Evolutionary conservation across 1,140 invertebrate genomes (phyloP).

Genomic region (Hylaeus anthracinus): DNA sequence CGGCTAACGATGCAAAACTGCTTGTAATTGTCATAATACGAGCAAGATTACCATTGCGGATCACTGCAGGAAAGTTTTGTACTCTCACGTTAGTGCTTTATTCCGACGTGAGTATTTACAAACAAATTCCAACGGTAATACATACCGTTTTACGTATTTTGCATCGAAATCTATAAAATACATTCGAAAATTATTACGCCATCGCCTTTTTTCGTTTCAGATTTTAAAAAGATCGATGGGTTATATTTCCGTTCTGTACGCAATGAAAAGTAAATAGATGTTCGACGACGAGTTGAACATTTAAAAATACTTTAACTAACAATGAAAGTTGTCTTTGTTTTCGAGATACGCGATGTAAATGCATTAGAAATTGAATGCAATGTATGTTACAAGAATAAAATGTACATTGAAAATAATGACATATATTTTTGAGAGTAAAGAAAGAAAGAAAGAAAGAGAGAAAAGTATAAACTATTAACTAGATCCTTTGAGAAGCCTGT

Average conservation of each 20-base stretch:
- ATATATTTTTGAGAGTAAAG: too few relatives aligned
- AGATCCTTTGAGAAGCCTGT: background rate
- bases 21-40: conserved; percentile 68
- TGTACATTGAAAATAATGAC: background rate
- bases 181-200: too few relatives aligned
- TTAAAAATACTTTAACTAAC: background rate
- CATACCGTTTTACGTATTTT: background rate
- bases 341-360: too few relatives aligned
- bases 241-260: conserved; percentile 62
- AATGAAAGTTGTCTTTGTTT: background rate
- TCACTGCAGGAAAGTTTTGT: conserved; percentile 69
- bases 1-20: conserved; percentile 46
- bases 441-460: background rate
- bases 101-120: conserved; percentile 33
- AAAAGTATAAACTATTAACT: conserved; percentile 40
- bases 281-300: background rate
- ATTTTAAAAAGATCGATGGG: conserved; percentile 61
- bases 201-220: conserved; percentile 36
- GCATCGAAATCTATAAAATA: background rate
- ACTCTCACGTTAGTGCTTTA: conserved; percentile 57
- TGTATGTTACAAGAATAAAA: background rate
- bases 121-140: background rate
- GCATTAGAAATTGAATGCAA: too few relatives aligned
- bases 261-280: conserved; percentile 32
- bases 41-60: conserved; percentile 56